phyloP scores from a whole-genome alignment of 1,140 invertebrate genomes.

The Mylabris phalerata region DNA sequence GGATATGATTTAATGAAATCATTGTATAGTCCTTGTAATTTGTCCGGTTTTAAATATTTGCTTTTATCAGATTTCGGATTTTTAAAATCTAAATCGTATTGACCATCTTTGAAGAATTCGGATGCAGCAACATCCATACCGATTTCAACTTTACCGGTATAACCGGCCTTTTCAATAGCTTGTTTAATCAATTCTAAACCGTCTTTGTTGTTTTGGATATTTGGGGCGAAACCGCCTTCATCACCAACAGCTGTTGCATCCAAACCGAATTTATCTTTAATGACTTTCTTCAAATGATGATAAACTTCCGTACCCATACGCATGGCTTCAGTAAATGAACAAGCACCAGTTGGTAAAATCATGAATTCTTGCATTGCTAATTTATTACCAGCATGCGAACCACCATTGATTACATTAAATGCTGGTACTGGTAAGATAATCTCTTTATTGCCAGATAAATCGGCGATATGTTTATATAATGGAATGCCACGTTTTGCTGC shows the following conservation, averaged over 20 bases:
- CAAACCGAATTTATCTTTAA: slow-evolving; percentile 87
- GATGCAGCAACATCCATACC: slow-evolving; percentile 99
- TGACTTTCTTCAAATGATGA: slow-evolving; percentile 92
- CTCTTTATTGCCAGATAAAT: slow-evolving; percentile 83
- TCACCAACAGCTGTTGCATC: slow-evolving; percentile 97
- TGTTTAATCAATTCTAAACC: slow-evolving; percentile 77
- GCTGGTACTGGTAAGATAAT: slow-evolving; percentile 93
- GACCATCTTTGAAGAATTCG: slow-evolving; percentile 80
- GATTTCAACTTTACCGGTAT: slow-evolving; percentile 89
- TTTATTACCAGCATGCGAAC: slow-evolving; percentile 96
- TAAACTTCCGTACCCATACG: slow-evolving; percentile 96
- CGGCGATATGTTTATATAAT: slow-evolving; percentile 80
- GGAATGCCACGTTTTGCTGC: slow-evolving; percentile 88
- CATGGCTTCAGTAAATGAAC: slow-evolving; percentile 93
- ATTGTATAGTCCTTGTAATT: slow-evolving; percentile 80
- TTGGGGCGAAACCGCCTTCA: slow-evolving; percentile 98
- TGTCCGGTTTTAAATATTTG: slow-evolving; percentile 68
- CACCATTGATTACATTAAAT: slow-evolving; percentile 99
- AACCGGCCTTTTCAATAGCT: slow-evolving; percentile 89
- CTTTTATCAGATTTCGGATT: slow-evolving; percentile 81
- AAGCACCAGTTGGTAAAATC: slow-evolving; percentile 59
- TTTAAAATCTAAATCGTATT: slow-evolving; percentile 97
- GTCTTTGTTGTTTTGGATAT: slow-evolving; percentile 94
- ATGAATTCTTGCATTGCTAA: slow-evolving; percentile 81
- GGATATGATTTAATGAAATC: slow-evolving; percentile 91